Base-by-base conservation (phyloP, 2,113 vertebrate genomes). In the Apus apus region DNA sequence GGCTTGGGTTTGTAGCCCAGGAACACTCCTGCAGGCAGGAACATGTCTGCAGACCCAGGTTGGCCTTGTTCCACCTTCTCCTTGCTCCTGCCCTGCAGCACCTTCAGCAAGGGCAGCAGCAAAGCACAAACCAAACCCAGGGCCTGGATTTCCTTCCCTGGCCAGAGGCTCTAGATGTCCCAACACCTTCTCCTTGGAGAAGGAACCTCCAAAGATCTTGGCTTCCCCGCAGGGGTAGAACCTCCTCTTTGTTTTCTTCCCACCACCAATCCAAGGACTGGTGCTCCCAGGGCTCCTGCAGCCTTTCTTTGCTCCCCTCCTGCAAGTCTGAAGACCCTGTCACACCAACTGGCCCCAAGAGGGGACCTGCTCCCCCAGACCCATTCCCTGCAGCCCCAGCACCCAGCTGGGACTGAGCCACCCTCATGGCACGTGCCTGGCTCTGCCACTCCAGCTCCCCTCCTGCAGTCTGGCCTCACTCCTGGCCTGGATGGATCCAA, bases 351-450 rank as follows among this genome's bases (percentile, higher is more conserved):
- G 71, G 77, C 57, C 56, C 34, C 4, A 1, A 43, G 14, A 60
- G 50, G 40, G 14, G 10, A 53, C 29, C 45, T 32, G 8, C 6
- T 17, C 13, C 83, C 30, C 64, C 21, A 36, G 61, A 45, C 38
- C 46, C 8, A 19, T 46, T 64, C 4, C 1, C 48, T 62, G 89
- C 34, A 54, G 29, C 62, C 57, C 43, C 7, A 1, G 21, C 6
- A 5, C 30, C 29, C 10, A 9, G 40, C 80, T 58, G 13, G 8
- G 21, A 23, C 34, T 8, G 51, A 60, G 45, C 60, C 26, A 6
- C 23, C 25, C n/a, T 4, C 1, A 0, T 56, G 58, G 51, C 78
- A 66, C 1, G 0, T 13, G 27, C 70, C 66, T 46, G 74, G 29
- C 38, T 8, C 40, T 74, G 54, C 60, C 6, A 1, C 50, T 8